Conservation (phyloP, 1,140 invertebrate genomes). For the Formica exsecta region DNA sequence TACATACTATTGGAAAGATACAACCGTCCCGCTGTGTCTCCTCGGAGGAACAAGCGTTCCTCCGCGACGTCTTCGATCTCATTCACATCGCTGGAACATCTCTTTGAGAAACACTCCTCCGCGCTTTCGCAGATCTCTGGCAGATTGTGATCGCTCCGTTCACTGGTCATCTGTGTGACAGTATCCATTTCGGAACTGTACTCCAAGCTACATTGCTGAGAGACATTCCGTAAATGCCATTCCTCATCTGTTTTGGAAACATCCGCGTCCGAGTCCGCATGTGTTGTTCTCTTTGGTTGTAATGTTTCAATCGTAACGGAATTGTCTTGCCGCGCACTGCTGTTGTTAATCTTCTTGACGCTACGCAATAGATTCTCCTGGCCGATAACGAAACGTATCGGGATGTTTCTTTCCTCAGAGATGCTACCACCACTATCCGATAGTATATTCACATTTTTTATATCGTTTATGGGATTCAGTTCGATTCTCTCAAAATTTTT, state of each 20-base stretch:
- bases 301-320: slow-evolving; percentile 65
- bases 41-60: slow-evolving; percentile 17
- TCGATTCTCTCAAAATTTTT: slow-evolving; percentile 78
- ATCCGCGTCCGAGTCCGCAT: slow-evolving; percentile 81
- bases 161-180: slow-evolving; percentile 88
- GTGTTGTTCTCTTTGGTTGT: slow-evolving; percentile 52
- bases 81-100: slow-evolving; percentile 63
- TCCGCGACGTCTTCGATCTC: slow-evolving; percentile 60
- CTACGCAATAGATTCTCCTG: slow-evolving; percentile 79
- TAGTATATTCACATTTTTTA: slow-evolving; percentile 89
- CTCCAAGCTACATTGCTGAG: slow-evolving; percentile 88
- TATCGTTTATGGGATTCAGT: slow-evolving; percentile 86
- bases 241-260: slow-evolving; percentile 85
- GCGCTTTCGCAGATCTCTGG: slow-evolving; percentile 81
- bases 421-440: slow-evolving; percentile 88
- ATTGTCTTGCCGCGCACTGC: slow-evolving; percentile 75
- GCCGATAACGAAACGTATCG: slow-evolving; percentile 82
- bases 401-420: slow-evolving; percentile 83
- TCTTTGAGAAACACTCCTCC: slow-evolving; percentile 43
- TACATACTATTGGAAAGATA: slow-evolving; percentile 81
- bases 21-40: slow-evolving; percentile 58
- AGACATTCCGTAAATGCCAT: slow-evolving; percentile 87
- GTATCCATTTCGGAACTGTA: slow-evolving; percentile 92
- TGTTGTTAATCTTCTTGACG: slow-evolving; percentile 78
- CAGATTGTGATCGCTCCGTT: slow-evolving; percentile 83